Evolutionary conservation across 2,888 invertebrate species (phyloP).

Genomic region (Meandrusa payeni): DNA sequence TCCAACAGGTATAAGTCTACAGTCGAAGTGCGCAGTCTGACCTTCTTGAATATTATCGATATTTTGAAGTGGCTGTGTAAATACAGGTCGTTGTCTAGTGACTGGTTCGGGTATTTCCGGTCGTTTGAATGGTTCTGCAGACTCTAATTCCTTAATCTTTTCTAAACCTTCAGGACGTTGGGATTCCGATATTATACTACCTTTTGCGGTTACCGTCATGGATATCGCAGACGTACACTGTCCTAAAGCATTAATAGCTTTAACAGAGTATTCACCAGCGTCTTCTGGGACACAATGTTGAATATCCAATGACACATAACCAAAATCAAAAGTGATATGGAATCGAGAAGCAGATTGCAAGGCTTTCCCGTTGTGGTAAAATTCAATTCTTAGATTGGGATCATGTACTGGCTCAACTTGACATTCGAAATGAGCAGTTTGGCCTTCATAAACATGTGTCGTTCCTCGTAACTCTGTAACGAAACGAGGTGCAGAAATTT

Average conservation of each 20-base stretch:
- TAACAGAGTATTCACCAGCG: constrained; percentile 96
- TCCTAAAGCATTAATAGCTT: constrained; percentile 95
- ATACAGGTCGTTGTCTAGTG: constrained; percentile 95
- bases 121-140: constrained; percentile 87
- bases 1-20: constrained; percentile 95
- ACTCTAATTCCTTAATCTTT: constrained; percentile 93
- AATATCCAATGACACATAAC: constrained; percentile 97
- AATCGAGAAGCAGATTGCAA: constrained; percentile 94
- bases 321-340: constrained; percentile 98
- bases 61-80: constrained; percentile 96
- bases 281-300: constrained; percentile 97
- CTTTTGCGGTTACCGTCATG: constrained; percentile 90
- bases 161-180: constrained; percentile 97
- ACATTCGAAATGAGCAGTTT: constrained; percentile 97
- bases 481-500: constrained; percentile 90
- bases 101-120: constrained; percentile 90
- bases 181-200: constrained; percentile 92
- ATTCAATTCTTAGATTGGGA: constrained; percentile 93
- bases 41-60: constrained; percentile 93
- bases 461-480: constrained; percentile 92
- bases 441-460: constrained; percentile 93
- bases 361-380: constrained; percentile 95
- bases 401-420: constrained; percentile 95
- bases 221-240: constrained; percentile 92
- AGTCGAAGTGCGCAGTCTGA: constrained; percentile 97